phyloP scores from a whole-genome alignment of 1,140 invertebrate species.

The Myzus persicae region DNA sequence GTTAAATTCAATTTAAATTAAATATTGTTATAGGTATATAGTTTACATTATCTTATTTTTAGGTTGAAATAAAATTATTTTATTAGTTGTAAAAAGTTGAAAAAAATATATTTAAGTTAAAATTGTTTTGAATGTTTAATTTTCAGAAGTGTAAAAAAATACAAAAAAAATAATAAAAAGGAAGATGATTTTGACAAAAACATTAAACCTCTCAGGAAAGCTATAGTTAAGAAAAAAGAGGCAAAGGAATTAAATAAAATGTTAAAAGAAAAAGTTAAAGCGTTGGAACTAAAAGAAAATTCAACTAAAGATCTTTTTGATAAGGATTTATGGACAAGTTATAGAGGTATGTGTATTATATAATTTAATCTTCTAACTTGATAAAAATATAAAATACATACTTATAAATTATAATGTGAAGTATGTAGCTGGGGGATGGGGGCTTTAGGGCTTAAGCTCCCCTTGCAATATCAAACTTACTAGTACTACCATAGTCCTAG shows the following conservation, averaged over 20 bases:
- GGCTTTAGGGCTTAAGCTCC: too few relatives aligned
- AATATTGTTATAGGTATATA: background rate
- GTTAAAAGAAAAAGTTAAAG: constrained; percentile 38
- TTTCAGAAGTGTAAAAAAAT: constrained; percentile 47
- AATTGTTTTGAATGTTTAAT: background rate
- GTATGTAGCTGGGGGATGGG: too few relatives aligned
- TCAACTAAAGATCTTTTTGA: constrained; percentile 39
- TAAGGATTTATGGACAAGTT: constrained; percentile 49
- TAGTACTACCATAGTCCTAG: too few relatives aligned
- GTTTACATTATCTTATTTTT: background rate
- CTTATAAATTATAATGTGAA: too few relatives aligned
- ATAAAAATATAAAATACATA: background rate
- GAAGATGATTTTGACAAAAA: constrained; percentile 45
- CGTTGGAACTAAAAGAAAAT: constrained; percentile 17
- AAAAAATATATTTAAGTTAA: background rate
- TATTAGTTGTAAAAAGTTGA: background rate
- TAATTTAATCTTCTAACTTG: background rate
- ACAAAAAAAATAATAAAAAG: constrained; percentile 15
- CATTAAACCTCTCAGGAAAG: constrained; percentile 36
- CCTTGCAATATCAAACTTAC: too few relatives aligned
- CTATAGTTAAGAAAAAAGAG: constrained; percentile 35
- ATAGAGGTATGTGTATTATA: constrained; percentile 41
- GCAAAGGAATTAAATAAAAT: constrained; percentile 52
- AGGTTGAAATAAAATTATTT: background rate
- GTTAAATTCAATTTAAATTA: too few relatives aligned